Conservation (phyloP, 2,888 invertebrate genomes). For the Pseudococcus longispinus region DNA sequence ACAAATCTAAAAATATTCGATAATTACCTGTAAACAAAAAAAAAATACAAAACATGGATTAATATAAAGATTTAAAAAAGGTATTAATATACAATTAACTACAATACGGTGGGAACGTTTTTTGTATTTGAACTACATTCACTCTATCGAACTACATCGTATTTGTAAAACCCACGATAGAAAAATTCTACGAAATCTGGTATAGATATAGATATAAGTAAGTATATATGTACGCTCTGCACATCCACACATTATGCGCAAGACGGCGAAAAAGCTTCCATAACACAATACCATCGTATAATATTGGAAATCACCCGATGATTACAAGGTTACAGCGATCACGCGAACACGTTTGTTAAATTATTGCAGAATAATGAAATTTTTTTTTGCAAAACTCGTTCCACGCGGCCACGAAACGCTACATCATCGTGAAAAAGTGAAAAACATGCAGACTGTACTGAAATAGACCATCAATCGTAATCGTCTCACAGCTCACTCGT, state of each 20-base stretch:
- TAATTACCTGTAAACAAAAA: background rate
- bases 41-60: background rate
- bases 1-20: background rate
- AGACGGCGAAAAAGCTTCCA: background rate
- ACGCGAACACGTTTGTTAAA: slow-evolving; percentile 7
- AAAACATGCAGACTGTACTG: background rate
- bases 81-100: background rate
- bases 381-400: background rate
- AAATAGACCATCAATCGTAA: slow-evolving; percentile 2
- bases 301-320: slow-evolving; percentile 4
- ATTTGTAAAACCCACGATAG: background rate
- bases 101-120: background rate
- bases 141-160: background rate
- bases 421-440: background rate
- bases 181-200: background rate
- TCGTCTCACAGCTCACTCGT: background rate
- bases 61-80: background rate
- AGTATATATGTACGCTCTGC: too few relatives aligned
- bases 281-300: background rate
- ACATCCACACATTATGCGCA: background rate
- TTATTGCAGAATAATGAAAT: slow-evolving; percentile 1
- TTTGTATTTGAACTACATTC: background rate
- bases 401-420: background rate
- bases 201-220: too few relatives aligned
- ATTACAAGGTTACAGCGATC: slow-evolving; percentile 11